phyloP scores from a whole-genome alignment of 2,888 invertebrate genomes.

The Lysandra bellargus region DNA sequence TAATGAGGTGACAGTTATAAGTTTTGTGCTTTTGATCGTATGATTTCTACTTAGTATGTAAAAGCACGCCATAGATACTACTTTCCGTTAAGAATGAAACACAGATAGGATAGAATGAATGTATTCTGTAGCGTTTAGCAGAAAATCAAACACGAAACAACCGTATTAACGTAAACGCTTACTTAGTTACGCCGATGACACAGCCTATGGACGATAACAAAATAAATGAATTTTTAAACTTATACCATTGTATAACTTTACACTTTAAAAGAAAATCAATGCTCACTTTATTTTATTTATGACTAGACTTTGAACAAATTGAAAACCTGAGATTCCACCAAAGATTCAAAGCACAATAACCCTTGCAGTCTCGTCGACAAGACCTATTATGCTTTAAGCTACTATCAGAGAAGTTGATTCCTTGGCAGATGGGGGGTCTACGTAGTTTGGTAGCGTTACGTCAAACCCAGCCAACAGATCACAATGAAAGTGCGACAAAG shows the following conservation, averaged over 20 bases:
- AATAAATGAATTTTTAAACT: not conserved
- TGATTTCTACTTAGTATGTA: constrained; percentile 8
- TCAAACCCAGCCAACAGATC: no score
- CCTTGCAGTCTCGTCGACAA: no score
- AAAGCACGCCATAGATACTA: not conserved
- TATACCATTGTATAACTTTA: not conserved
- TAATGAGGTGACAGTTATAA: not conserved
- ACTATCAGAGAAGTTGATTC: no score
- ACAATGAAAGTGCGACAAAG: no score
- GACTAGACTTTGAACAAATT: no score
- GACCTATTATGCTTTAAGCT: no score
- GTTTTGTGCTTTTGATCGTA: not conserved
- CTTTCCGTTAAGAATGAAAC: not conserved
- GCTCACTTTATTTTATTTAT: no score
- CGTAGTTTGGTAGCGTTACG: no score
- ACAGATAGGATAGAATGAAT: not conserved
- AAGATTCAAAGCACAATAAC: no score
- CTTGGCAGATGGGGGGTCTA: no score
- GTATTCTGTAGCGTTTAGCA: not conserved
- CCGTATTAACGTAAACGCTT: not conserved
- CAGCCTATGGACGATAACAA: constrained; percentile 2
- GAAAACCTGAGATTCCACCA: no score
- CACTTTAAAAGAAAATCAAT: no score
- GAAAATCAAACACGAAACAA: not conserved
- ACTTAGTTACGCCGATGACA: not conserved